These are phyloP conservation scores for Adelphocoris suturalis DNA, from an alignment of 2,888 invertebrate genomes.

Conservation along the genomic window DNA sequence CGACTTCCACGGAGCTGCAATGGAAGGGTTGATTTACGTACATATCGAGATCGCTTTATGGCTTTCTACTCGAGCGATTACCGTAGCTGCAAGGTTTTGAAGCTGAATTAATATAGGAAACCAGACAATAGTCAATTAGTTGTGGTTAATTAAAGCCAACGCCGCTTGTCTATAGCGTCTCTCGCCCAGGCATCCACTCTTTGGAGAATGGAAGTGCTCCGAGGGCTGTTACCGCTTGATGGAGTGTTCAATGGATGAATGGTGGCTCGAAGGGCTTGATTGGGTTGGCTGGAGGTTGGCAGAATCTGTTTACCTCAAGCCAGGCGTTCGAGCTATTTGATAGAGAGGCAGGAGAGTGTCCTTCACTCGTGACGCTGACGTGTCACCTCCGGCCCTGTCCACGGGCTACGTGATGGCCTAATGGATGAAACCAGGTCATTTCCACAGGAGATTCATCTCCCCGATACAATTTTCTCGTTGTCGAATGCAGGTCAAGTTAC, in stretches of 20 bases:
- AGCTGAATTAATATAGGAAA: slow-evolving; percentile 8
- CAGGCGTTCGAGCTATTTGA: slow-evolving; percentile 5
- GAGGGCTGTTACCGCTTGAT: slow-evolving; percentile 15
- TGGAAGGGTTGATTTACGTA: slow-evolving; percentile 11
- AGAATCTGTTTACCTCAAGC: slow-evolving; percentile 20
- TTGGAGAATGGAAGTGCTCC: slow-evolving; percentile 11
- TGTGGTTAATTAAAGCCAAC: slow-evolving; percentile 25
- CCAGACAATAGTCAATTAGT: slow-evolving; percentile 9
- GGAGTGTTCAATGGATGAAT: neutral
- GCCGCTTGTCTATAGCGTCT: neutral
- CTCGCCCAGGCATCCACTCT: neutral
- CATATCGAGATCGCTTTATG: slow-evolving; percentile 9
- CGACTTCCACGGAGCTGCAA: neutral
- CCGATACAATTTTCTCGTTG: too few relatives aligned
- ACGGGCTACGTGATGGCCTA: neutral
- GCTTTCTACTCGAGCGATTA: neutral
- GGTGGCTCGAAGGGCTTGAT: neutral
- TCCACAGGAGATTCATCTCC: too few relatives aligned
- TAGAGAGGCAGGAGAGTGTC: neutral
- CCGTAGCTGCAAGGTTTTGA: neutral
- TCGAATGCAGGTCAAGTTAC: too few relatives aligned
- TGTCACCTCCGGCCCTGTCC: neutral
- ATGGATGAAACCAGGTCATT: too few relatives aligned
- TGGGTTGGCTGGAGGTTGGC: slow-evolving; percentile 28
- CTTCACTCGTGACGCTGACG: slow-evolving; percentile 24